Base-by-base conservation (phyloP, 1,140 invertebrate genomes). In the Megalonaias nervosa region DNA sequence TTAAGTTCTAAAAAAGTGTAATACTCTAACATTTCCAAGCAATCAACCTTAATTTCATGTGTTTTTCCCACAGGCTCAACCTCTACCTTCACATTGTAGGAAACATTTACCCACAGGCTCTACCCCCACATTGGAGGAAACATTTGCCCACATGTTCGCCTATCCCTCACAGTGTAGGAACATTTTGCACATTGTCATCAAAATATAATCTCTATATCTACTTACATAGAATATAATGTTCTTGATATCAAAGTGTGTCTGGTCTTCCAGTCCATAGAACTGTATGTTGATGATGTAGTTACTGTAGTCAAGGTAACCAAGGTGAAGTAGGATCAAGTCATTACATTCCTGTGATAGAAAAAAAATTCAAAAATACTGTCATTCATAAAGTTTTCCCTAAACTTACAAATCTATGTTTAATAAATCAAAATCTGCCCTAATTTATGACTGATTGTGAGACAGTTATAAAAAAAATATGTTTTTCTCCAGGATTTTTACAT, bases 221-320 rank as follows among this genome's bases (percentile, higher is more conserved):
- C 96, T 96, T 91, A 98, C 97, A 93, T 95, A 96, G 91, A 98
- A 98, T 59, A 94, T 93, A 76, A 98, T 93, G 88, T 96, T 94
- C 82, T 94, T 94, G 83, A 98, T 97, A 79, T 85, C 79, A 38
- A 85, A 86, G 69, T 87, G 87, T 19, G 82, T 74, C 86, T 97
- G 96, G 87, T 95, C 94, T 23, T 96, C 94, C 55, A 98, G 91
- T 38, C 95, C 96, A 87, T 95, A 94, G 89, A 98, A 97, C 79
- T 93, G 92, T 17, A 98, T 92, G 19, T 94, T 96, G 55, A 98
- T 94, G 55, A 96, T 94, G 87, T 98, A 98, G 88, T 96, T 94
- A 3, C 94, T 94, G 85, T 95, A 97, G 87, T 97, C 95, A 13
- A 98, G 91, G 79, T 95, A 97, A n/a, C 96, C 96, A 48, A 99